Evolutionary conservation across 2,888 invertebrate species (phyloP).

Genomic region (Xylophagus ater): DNA sequence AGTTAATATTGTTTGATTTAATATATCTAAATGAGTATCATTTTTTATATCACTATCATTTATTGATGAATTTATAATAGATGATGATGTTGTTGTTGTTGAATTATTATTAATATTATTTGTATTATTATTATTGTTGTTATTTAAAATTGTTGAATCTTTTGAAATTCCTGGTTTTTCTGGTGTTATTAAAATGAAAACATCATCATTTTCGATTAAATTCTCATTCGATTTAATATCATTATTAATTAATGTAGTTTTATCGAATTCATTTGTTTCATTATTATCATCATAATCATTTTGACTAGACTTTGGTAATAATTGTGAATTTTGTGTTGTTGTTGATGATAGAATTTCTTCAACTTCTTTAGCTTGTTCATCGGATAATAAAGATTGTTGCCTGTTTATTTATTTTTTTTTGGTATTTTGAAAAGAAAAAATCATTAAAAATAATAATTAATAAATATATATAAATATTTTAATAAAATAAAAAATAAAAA

Average conservation of each 20-base stretch:
- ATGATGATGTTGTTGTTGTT: conserved; percentile 9
- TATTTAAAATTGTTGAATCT: conserved; percentile 47
- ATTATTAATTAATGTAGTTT: no score
- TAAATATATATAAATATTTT: conserved; percentile 4
- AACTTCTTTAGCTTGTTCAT: conserved; percentile 85
- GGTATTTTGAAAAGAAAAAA: conserved; percentile 11
- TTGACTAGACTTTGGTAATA: conserved; percentile 17
- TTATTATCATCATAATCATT: conserved; percentile 23
- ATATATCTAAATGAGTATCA: conserved; percentile 11
- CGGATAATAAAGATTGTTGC: conserved; percentile 70
- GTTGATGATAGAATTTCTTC: conserved; percentile 63
- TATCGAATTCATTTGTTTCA: no score
- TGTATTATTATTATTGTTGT: conserved; percentile 39
- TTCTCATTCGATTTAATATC: no score
- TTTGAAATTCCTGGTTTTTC: conserved; percentile 43
- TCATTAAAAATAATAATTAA: conserved; percentile 13
- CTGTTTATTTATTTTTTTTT: no score
- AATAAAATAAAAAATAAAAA: conserved; percentile 7
- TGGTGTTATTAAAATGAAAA: not conserved
- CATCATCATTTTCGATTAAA: no score
- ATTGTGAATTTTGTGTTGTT: conserved; percentile 36
- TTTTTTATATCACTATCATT: not conserved
- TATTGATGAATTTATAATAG: not conserved
- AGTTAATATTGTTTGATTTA: conserved; percentile 17
- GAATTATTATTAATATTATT: conserved; percentile 29